Percentiles rank a stretch among this genome's conserved stretches.
These are phyloP conservation scores for Penaeus japonicus DNA, from an alignment of 1,140 invertebrate genomes.

Conservation along the genomic window DNA sequence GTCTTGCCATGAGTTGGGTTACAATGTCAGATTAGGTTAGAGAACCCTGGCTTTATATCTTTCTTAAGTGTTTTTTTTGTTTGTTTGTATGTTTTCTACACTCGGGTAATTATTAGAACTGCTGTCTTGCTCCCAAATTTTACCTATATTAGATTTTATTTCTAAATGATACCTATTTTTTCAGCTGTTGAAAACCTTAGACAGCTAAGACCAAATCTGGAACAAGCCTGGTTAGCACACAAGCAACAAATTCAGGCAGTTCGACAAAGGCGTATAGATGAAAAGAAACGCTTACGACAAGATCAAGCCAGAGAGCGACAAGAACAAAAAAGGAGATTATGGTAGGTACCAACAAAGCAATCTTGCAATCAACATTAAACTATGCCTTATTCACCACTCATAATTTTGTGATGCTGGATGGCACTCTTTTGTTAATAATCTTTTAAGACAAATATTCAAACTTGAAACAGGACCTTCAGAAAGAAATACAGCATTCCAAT, in stretches of 20 bases:
- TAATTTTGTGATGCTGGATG: too few species aligned
- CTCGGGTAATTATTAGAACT: too few species aligned
- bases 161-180: background rate
- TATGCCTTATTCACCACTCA: too few species aligned
- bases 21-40: too few species aligned
- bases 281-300: slow-evolving; percentile 19
- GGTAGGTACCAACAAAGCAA: slow-evolving; percentile 1
- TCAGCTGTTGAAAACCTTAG: slow-evolving; percentile 44
- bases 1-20: too few species aligned
- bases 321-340: slow-evolving; percentile 22
- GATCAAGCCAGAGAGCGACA: slow-evolving; percentile 25
- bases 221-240: slow-evolving; percentile 21
- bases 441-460: too few species aligned
- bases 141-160: background rate
- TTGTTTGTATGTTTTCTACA: too few species aligned
- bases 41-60: too few species aligned
- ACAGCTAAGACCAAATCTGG: slow-evolving; percentile 30
- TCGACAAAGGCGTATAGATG: slow-evolving; percentile 22
- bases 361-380: background rate
- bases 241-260: slow-evolving; percentile 15
- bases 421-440: too few species aligned
- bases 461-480: too few species aligned
- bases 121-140: background rate
- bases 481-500: too few species aligned
- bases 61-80: background rate